These are phyloP conservation scores for Zaprionus ornatus DNA, from an alignment of 1,140 invertebrate genomes.

Conservation along the genomic window DNA sequence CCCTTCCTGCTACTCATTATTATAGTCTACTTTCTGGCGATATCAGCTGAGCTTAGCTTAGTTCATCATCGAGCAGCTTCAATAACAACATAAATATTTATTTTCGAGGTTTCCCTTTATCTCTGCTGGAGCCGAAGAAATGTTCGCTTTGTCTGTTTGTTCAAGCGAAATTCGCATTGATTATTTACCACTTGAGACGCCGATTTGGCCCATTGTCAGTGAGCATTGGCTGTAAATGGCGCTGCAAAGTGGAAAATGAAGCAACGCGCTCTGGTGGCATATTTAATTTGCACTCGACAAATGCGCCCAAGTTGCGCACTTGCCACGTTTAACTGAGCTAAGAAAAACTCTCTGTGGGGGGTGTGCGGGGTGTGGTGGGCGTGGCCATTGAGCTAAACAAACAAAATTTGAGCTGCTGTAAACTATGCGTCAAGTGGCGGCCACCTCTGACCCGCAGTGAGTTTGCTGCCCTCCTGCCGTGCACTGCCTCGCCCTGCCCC, in stretches of 20 bases:
- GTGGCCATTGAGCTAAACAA: constrained; percentile 23
- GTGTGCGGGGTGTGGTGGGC: background rate
- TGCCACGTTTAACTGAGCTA: constrained; percentile 24
- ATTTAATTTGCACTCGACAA: constrained; percentile 76
- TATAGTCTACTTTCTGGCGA: background rate
- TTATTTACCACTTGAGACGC: background rate
- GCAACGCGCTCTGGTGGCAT: constrained; percentile 48
- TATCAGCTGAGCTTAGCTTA: background rate
- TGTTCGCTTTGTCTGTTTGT: background rate
- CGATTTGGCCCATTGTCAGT: constrained; percentile 16
- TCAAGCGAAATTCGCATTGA: background rate
- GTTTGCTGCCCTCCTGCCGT: constrained; percentile 15
- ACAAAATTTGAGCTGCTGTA: constrained; percentile 38
- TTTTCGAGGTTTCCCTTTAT: background rate
- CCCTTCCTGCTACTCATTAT: background rate
- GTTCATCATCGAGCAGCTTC: too few relatives aligned
- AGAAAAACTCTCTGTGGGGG: constrained; percentile 16
- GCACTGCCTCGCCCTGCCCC: background rate
- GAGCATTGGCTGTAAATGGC: constrained; percentile 9
- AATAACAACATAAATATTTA: background rate
- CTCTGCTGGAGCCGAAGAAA: background rate
- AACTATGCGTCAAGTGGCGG: constrained; percentile 38
- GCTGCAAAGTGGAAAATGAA: constrained; percentile 20
- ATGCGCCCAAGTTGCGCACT: constrained; percentile 61
- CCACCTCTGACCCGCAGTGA: background rate